Base-by-base conservation (phyloP, 2,888 invertebrate species). In the Andrena camellia region DNA sequence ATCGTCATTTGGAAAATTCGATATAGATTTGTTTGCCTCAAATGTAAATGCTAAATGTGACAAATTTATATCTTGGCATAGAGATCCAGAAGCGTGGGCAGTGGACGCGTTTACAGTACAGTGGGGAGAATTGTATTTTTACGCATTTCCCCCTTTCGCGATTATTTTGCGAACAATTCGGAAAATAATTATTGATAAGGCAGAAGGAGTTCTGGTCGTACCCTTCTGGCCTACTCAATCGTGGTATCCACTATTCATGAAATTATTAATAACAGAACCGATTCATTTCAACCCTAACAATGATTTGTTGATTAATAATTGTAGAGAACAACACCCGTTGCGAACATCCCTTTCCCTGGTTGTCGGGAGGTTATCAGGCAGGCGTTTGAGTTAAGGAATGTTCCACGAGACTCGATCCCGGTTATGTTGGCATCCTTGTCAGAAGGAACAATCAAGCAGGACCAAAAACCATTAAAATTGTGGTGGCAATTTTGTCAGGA, bases 281-380 rank as follows among this genome's bases (percentile, higher is more conserved):
- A 67, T 67, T 52, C 31, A 29, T 17, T 50, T 67, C 48, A 67
- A 31, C 10, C 50, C 50, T 50, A 10, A 29, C 17, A 26, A 50
- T 67, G 52, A 67, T 31, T 67, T 67, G 23, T 69, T 69, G 20
- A 23, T 67, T 67, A 20, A 26, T 59, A 42, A 35, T 69, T 69
- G 57, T 42, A 57, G 59, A 31, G 17, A 73, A 13, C 7, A 10
- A 0, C 90, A 91, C 67, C 89, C 88, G 7, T 52, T 78, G 5
- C 63, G 66, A 78, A 13, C 52, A n/a, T 68, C 76, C 8, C 81
- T 89, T 90, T 69, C 86, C 85, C 87, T 91, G 90, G 88, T 70
- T 77, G 83, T 67, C 33, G 80, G 67, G 31, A 71, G 17, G 17
- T 64, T 83, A 63, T 87, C 81, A 5, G 77, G 70, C 31, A 84